Evolutionary conservation across 2,113 vertebrate genomes (phyloP).

Genomic region (Rhagologus leucostigma): DNA sequence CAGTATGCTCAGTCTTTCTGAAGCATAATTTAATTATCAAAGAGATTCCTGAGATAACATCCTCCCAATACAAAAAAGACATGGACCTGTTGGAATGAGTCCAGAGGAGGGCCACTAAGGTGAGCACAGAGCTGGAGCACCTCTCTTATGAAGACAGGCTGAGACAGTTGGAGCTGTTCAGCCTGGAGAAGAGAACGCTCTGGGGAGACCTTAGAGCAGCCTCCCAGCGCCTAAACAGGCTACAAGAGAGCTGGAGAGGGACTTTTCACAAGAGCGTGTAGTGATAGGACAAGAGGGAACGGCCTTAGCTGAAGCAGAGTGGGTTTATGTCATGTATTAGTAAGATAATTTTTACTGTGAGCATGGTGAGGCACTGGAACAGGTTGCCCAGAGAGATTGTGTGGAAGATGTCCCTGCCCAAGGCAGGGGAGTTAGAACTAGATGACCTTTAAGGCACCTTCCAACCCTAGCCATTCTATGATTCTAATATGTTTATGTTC

Average conservation of each 20-base stretch:
- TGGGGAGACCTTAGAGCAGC: neutral
- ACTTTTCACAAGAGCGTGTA: neutral
- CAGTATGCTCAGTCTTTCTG: neutral
- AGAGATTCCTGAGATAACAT: neutral
- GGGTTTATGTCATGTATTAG: neutral
- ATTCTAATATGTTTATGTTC: neutral
- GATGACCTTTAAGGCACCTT: neutral
- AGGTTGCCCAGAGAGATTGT: neutral
- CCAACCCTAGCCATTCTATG: neutral
- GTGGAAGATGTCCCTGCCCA: neutral
- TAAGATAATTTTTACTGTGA: neutral
- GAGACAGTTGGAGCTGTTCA: neutral
- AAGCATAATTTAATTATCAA: neutral
- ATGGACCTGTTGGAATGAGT: neutral
- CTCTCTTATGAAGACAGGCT: neutral
- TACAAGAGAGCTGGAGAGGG: neutral
- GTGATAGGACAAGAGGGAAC: neutral
- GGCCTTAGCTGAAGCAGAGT: neutral
- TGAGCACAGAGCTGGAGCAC: neutral
- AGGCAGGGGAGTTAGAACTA: neutral
- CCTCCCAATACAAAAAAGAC: neutral
- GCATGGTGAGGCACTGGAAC: neutral
- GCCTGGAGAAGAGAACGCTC: neutral
- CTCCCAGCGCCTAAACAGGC: neutral
- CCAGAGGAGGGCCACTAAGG: neutral